Evolutionary conservation across 2,888 invertebrate species (phyloP), one percentile per base, ranked within the genome.

Genomic region (Invenusta paracnida): DNA sequence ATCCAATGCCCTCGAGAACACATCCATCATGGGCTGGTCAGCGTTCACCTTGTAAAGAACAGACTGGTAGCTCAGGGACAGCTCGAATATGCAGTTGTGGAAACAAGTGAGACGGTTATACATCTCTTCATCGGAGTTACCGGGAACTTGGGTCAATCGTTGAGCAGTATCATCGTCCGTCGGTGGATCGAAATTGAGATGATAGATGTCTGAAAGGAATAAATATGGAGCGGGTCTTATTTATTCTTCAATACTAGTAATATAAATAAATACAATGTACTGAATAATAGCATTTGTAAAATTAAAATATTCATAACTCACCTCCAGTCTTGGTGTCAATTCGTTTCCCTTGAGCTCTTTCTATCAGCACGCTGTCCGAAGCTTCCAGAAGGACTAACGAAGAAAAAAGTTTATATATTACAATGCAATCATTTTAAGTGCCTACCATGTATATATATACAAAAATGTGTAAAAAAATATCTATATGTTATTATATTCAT

Each of bases 1-100:
- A 1, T 90, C 89, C 81, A 89, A 88, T 73, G 89, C 90, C 89
- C 91, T 90, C 85, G 90, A 88, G 86, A 90, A 90, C 67, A 92
- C 90, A 88, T 92, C 92, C 1, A 90, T 90, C 88, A 91, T 91
- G 0, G 92, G 92, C 86, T 91, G 91, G 88, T 92, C 91, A 73
- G 91, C 91, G 88, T 92, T 91, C 67, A 92, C 88, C 86, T 90
- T 90, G 30, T 88, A 28, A 5, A 67, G 83, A 5, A 89, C 88
- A 29, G 88, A 88, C 11, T 87, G 85, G 85, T 89, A 91, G 85
- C 90, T 90, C n/a, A 88, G 88, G 0, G 87, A 86, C 27, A 91
- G 89, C 25, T 89, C 90, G 67, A 89, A 90, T 67, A 90, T 89
- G 87, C 90, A 89, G 27, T 91, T 86, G 86, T 91, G 90, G 87